Percentiles rank a stretch among this genome's conserved stretches.
Conservation (phyloP, 2,797 vertebrate species). For the Ptychadena robeensis region DNA sequence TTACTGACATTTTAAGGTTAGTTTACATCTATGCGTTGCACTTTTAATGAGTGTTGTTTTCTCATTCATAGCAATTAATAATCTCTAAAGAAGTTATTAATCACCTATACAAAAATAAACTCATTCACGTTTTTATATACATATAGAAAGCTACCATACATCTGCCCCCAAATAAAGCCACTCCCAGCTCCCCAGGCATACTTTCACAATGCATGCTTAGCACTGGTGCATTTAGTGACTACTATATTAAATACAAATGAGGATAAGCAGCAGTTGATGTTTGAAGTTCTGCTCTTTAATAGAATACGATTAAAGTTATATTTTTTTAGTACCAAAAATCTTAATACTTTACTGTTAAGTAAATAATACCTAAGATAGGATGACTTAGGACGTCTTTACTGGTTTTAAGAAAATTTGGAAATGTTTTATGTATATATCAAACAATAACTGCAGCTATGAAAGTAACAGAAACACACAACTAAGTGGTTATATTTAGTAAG, state of each 20-base stretch:
- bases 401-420: too few relatives aligned
- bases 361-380: too few relatives aligned
- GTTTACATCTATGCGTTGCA: too few relatives aligned
- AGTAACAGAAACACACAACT: not conserved
- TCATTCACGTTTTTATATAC: not conserved
- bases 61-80: too few relatives aligned
- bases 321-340: too few relatives aligned
- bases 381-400: too few relatives aligned
- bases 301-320: not conserved
- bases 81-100: too few relatives aligned
- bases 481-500: not conserved
- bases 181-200: not conserved
- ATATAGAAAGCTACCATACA: not conserved
- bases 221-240: not conserved
- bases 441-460: constrained; percentile 28
- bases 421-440: not conserved
- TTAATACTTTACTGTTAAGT: too few relatives aligned
- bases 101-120: too few relatives aligned
- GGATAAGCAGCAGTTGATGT: constrained; percentile 21
- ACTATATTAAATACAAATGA: not conserved
- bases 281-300: not conserved
- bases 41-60: too few relatives aligned
- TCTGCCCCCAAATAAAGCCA: not conserved
- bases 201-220: constrained; percentile 22
- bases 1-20: too few relatives aligned